Conservation (phyloP, 2,797 vertebrate genomes). For the Enteromius trimaculatus region DNA sequence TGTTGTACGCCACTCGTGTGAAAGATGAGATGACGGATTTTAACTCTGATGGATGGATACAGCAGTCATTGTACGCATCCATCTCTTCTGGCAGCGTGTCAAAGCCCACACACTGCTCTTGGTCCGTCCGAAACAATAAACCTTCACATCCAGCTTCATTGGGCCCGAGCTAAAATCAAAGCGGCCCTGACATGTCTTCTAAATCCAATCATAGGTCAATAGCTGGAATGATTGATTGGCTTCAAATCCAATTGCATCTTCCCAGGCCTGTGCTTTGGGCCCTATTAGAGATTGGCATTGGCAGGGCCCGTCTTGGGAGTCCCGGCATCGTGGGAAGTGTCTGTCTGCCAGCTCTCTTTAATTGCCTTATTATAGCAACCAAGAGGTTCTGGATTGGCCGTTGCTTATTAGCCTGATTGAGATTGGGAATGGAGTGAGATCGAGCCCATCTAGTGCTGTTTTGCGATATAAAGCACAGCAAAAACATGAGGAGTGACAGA, state of each 20-base stretch:
- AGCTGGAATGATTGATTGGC: slow-evolving; percentile 71
- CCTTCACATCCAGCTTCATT: slow-evolving; percentile 69
- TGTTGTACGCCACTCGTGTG: slow-evolving; percentile 46
- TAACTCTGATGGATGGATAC: slow-evolving; percentile 68
- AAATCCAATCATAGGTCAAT: slow-evolving; percentile 74
- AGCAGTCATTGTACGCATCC: slow-evolving; percentile 64
- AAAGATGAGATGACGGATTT: slow-evolving; percentile 67
- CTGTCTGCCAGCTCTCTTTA: slow-evolving; percentile 60
- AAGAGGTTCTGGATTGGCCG: slow-evolving; percentile 37
- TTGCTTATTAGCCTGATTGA: slow-evolving; percentile 46
- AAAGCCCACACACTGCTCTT: slow-evolving; percentile 56
- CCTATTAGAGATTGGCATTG: slow-evolving; percentile 69
- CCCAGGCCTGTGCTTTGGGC: slow-evolving; percentile 55
- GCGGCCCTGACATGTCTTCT: slow-evolving; percentile 68
- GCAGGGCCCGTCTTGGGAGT: slow-evolving; percentile 61
- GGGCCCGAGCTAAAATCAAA: slow-evolving; percentile 71
- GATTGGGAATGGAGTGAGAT: slow-evolving; percentile 24
- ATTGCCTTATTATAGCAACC: slow-evolving; percentile 61
- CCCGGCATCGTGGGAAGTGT: slow-evolving; percentile 46
- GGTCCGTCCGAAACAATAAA: slow-evolving; percentile 69
- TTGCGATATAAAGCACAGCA: not conserved
- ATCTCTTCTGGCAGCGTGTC: slow-evolving; percentile 68
- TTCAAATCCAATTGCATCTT: slow-evolving; percentile 69
- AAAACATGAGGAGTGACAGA: not conserved
- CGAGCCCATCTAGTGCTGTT: slow-evolving; percentile 3